Conservation (phyloP, 1,140 invertebrate genomes). For the Bombus pascuorum region DNA sequence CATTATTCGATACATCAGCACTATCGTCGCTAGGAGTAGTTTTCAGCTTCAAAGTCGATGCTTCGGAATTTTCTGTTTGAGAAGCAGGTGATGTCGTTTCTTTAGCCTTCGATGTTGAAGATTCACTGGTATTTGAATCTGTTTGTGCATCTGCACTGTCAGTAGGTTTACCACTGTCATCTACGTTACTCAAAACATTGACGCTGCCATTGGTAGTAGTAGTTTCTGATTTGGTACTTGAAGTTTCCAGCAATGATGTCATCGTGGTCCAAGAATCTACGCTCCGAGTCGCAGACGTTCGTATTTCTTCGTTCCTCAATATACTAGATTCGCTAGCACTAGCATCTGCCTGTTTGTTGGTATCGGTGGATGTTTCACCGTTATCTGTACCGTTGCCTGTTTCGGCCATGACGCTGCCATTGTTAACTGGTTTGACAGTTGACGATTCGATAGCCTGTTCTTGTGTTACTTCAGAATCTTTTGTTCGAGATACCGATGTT, state of each 20-base stretch:
- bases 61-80: neutral
- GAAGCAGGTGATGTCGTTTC: neutral
- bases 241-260: neutral
- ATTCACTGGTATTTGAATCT: neutral
- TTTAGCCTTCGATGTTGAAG: neutral
- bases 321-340: neutral
- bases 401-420: neutral
- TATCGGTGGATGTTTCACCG: neutral
- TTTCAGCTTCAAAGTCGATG: too few species aligned
- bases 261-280: too few species aligned
- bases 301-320: neutral
- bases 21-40: neutral
- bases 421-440: too few species aligned
- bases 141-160: neutral
- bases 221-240: neutral
- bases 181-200: neutral
- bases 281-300: neutral
- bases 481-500: neutral
- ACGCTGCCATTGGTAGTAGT: neutral
- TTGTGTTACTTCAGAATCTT: neutral
- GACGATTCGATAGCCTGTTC: neutral
- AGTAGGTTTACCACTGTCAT: neutral
- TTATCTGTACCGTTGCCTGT: neutral
- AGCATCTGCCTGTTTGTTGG: neutral
- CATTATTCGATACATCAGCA: neutral